Evolutionary conservation across 2,113 vertebrate species (phyloP).

Genomic region (Myocastor coypus): DNA sequence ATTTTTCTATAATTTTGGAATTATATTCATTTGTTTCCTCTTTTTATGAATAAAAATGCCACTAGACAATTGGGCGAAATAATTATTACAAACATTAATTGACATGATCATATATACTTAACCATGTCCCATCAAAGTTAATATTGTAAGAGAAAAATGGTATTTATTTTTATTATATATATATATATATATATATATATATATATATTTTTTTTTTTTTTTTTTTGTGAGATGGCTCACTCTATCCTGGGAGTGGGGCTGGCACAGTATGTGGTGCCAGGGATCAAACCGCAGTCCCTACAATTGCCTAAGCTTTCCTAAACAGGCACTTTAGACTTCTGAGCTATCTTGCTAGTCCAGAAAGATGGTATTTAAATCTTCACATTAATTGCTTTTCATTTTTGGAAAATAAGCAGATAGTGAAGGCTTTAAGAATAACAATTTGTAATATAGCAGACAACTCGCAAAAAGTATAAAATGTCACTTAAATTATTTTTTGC

Average conservation of each 20-base stretch:
- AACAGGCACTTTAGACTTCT: too few relatives aligned
- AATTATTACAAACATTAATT: neutral
- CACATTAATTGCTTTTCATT: neutral
- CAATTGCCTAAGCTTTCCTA: too few relatives aligned
- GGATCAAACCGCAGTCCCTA: too few relatives aligned
- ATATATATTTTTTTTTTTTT: too few relatives aligned
- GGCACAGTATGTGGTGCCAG: too few relatives aligned
- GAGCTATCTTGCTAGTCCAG: neutral
- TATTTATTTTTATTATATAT: too few relatives aligned
- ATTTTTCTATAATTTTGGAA: neutral
- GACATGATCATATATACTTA: neutral
- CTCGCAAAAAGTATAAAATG: neutral
- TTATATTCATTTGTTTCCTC: neutral
- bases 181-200: too few relatives aligned
- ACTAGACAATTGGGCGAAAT: neutral
- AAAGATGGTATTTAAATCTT: neutral
- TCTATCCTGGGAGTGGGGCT: too few relatives aligned
- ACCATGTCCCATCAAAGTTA: neutral
- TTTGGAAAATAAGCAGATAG: neutral
- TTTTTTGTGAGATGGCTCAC: too few relatives aligned
- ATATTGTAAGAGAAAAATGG: neutral
- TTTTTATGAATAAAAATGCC: neutral
- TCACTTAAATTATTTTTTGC: neutral
- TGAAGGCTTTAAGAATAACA: neutral
- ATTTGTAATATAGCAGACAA: neutral